Percentiles rank a stretch among this genome's conserved stretches.
phyloP scores from a whole-genome alignment of 2,888 invertebrate genomes.

The Netelia fuscicornis region DNA sequence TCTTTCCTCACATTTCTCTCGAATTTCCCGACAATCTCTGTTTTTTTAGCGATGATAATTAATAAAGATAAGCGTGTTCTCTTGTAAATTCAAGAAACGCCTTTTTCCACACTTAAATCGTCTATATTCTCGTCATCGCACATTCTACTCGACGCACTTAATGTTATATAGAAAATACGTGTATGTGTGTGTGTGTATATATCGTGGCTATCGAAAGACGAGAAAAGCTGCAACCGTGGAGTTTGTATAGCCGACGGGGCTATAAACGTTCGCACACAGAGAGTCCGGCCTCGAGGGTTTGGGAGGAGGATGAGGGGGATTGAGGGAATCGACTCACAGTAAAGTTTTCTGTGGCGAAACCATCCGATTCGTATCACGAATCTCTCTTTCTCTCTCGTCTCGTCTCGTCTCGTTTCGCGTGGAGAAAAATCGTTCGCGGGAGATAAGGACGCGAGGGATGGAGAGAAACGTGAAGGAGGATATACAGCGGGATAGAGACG shows the following conservation, averaged over 20 bases:
- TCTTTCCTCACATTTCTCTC: too few relatives aligned
- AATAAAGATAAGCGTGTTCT: background rate
- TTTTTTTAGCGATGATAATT: too few relatives aligned
- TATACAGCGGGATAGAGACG: slow-evolving; percentile 40
- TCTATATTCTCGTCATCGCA: slow-evolving; percentile 14
- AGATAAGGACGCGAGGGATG: slow-evolving; percentile 54
- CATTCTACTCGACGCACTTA: slow-evolving; percentile 10
- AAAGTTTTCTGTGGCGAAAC: slow-evolving; percentile 53
- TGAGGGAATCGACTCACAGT: slow-evolving; percentile 32
- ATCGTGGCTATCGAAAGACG: slow-evolving; percentile 12
- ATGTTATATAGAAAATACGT: background rate
- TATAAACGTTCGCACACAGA: slow-evolving; percentile 51
- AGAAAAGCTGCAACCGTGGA: slow-evolving; percentile 14
- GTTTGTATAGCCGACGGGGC: slow-evolving; percentile 25
- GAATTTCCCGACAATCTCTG: too few relatives aligned
- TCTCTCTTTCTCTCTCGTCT: slow-evolving; percentile 21
- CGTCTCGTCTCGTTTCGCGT: slow-evolving; percentile 50
- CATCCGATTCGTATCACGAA: slow-evolving; percentile 58
- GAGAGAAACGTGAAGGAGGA: slow-evolving; percentile 45
- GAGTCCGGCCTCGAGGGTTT: background rate
- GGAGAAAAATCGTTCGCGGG: slow-evolving; percentile 56
- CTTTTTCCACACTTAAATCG: background rate
- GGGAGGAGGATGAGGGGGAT: background rate
- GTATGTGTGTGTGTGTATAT: background rate
- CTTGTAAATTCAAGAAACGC: background rate